phyloP scores from a whole-genome alignment of 2,113 vertebrate genomes.

The Pseudorectes ferrugineus region DNA sequence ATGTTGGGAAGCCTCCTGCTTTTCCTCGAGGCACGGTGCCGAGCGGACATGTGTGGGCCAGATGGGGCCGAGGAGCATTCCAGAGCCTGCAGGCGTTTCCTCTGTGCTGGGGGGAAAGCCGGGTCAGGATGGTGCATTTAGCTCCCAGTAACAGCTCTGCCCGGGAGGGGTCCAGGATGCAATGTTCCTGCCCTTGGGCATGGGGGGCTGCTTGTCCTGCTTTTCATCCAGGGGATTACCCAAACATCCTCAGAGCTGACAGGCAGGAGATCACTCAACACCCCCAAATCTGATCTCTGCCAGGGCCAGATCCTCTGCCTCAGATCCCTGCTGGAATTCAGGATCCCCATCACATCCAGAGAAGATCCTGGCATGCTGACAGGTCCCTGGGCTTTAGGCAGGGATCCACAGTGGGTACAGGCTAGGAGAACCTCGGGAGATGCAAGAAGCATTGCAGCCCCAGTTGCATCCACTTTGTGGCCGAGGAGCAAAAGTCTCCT shows the following conservation, averaged over 20 bases:
- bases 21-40: background rate
- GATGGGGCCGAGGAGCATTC: background rate
- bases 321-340: background rate
- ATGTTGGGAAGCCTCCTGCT: background rate
- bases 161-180: rapidly evolving
- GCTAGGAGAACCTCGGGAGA: background rate
- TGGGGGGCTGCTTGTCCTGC: background rate
- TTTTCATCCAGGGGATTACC: background rate
- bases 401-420: rapidly evolving
- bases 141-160: background rate
- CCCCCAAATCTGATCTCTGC: background rate
- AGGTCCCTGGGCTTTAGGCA: background rate
- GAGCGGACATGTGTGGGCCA: background rate
- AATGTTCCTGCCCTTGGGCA: background rate
- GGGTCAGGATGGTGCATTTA: background rate
- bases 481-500: background rate
- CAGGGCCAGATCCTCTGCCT: background rate
- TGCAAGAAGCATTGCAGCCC: background rate
- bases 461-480: background rate
- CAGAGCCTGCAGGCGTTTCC: slow-evolving; percentile 19
- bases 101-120: background rate
- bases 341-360: background rate
- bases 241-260: background rate
- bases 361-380: background rate
- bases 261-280: background rate